Conservation (phyloP, 2,888 invertebrate species). For the Drosophila monieri region DNA sequence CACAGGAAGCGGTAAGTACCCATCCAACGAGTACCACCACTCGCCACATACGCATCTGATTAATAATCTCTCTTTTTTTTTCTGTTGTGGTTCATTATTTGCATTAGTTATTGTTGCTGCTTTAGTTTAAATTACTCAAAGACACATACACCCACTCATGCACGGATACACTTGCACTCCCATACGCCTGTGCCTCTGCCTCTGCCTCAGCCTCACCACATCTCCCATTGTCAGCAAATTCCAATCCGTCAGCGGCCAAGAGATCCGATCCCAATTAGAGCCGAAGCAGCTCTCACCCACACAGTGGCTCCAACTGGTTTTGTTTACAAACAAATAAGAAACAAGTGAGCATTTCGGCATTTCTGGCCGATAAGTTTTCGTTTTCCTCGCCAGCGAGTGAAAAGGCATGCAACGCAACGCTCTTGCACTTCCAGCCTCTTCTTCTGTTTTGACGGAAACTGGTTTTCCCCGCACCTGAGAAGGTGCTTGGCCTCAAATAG, state of each 20-base stretch:
- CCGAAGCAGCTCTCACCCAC: conserved; percentile 35
- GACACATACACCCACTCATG: not conserved
- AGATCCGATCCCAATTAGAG: conserved; percentile 28
- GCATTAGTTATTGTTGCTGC: conserved; percentile 15
- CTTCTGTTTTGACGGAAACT: conserved; percentile 33
- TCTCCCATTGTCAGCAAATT: conserved; percentile 14
- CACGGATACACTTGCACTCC: conserved; percentile 10
- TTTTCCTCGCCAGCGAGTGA: conserved; percentile 38
- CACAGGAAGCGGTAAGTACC: conserved; percentile 78
- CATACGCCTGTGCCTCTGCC: too few species aligned
- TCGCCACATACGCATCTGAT: not conserved
- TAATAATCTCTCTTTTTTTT: not conserved
- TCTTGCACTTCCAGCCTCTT: conserved; percentile 19
- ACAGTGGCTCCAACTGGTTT: conserved; percentile 62
- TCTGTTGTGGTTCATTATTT: conserved; percentile 5
- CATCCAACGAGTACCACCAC: not conserved
- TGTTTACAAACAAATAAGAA: conserved; percentile 69
- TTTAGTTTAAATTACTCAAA: not conserved
- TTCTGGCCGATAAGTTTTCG: conserved; percentile 43
- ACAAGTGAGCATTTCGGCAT: conserved; percentile 59
- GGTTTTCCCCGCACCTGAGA: conserved; percentile 46
- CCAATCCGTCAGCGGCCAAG: conserved; percentile 6
- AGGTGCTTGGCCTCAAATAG: conserved; percentile 36
- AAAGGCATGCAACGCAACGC: conserved; percentile 32
- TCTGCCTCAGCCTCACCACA: too few species aligned